These are phyloP conservation scores for Ericerus pela DNA, from an alignment of 1,140 invertebrate species.

Conservation along the genomic window DNA sequence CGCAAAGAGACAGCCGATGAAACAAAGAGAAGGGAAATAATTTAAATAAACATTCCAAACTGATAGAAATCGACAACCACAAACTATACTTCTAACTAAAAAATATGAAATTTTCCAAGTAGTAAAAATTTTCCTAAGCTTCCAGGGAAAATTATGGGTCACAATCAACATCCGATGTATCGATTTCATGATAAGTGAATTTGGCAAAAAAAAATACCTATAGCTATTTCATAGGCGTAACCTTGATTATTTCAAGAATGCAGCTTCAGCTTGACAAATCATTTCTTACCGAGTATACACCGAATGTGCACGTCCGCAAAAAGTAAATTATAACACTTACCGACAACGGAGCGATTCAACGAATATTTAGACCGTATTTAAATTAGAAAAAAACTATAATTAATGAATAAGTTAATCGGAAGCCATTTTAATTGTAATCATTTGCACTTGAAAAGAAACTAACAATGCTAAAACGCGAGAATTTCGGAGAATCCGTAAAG, in stretches of 20 bases:
- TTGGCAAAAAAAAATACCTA: background rate
- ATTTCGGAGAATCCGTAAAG: slow-evolving; percentile 6
- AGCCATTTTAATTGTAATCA: background rate
- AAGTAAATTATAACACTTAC: background rate
- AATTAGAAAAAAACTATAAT: background rate
- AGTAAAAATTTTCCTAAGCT: background rate
- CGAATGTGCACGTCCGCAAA: background rate
- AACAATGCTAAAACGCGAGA: background rate
- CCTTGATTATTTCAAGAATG: slow-evolving; percentile 6
- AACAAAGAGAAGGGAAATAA: too few relatives aligned
- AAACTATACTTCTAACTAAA: background rate
- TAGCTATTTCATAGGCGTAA: slow-evolving; percentile 9
- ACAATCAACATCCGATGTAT: background rate
- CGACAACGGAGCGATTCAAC: background rate
- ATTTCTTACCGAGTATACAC: background rate
- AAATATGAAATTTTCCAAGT: background rate
- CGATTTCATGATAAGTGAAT: background rate
- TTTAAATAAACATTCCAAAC: background rate
- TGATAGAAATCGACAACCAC: background rate
- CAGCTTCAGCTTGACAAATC: slow-evolving; percentile 4
- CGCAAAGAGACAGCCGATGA: background rate
- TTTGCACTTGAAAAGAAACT: background rate
- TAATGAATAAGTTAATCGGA: slow-evolving; percentile 5
- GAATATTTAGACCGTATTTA: background rate
- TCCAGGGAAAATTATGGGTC: background rate